phyloP scores from a whole-genome alignment of 1,140 invertebrate species.

The Rhynchophorus ferrugineus region DNA sequence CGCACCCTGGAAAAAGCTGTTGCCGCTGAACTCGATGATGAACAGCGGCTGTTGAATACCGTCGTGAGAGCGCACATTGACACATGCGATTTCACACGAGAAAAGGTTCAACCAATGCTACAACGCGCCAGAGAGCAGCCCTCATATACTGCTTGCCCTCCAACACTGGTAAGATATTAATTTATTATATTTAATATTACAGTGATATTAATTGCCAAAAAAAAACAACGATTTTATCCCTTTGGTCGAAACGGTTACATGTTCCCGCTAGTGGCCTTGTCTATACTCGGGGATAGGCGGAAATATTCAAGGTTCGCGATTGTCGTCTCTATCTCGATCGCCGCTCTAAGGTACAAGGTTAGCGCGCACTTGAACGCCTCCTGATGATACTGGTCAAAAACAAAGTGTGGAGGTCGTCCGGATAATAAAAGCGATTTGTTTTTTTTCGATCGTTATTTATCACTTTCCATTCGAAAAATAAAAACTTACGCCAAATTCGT shows the following conservation, averaged over 20 bases:
- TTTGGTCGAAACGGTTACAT: too few relatives aligned
- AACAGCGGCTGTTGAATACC: conserved; percentile 70
- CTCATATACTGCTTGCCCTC: conserved; percentile 74
- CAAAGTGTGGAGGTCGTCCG: conserved; percentile 1
- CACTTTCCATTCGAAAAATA: neutral
- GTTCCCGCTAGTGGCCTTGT: conserved; percentile 36
- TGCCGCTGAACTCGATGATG: conserved; percentile 84
- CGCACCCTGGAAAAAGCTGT: conserved; percentile 84
- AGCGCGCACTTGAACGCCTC: conserved; percentile 26
- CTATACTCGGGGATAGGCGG: conserved; percentile 35
- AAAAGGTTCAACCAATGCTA: conserved; percentile 82
- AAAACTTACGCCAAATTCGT: neutral
- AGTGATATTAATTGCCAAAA: too few relatives aligned
- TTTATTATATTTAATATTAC: conserved; percentile 6
- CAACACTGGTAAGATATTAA: conserved; percentile 63
- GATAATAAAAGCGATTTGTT: conserved; percentile 2
- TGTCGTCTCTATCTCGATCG: conserved; percentile 24
- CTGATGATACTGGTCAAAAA: conserved; percentile 12
- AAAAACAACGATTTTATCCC: too few relatives aligned
- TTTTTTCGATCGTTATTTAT: neutral
- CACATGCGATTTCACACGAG: conserved; percentile 91
- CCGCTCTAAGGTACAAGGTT: conserved; percentile 26
- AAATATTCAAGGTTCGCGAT: conserved; percentile 40
- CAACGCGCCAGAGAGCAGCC: conserved; percentile 77
- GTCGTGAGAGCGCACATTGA: conserved; percentile 88